Conservation (phyloP, 1,140 invertebrate species). For the Nasonia giraulti region DNA sequence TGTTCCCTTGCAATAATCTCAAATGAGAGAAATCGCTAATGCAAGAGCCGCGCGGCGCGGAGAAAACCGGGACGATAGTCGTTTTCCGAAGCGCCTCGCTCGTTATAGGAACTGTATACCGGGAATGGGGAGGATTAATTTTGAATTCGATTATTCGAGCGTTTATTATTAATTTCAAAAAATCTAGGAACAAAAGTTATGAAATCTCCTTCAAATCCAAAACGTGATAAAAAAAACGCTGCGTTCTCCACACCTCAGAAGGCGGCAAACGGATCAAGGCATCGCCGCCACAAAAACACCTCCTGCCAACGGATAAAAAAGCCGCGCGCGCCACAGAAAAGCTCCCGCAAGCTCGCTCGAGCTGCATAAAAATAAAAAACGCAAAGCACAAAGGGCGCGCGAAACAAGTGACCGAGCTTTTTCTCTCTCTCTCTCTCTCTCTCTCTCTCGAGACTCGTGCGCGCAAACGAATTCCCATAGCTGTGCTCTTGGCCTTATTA, state of each 20-base stretch:
- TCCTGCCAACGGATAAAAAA: not conserved
- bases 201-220: no score
- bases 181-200: no score
- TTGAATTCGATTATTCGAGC: not conserved
- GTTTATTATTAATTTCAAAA: no score
- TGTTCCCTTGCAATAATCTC: conserved; percentile 35
- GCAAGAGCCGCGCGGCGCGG: not conserved
- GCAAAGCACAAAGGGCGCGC: not conserved
- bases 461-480: not conserved
- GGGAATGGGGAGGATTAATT: no score
- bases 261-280: conserved; percentile 9
- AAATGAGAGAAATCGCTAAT: conserved; percentile 47
- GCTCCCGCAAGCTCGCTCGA: not conserved
- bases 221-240: no score
- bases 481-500: conserved; percentile 30
- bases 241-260: not conserved
- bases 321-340: not conserved
- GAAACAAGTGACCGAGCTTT: conserved; percentile 30
- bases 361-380: not conserved
- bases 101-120: not conserved
- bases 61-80: not conserved
- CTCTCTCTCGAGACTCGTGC: not conserved
- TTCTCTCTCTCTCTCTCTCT: not conserved
- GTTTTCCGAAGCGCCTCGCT: not conserved
- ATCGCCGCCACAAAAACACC: not conserved